Conservation (phyloP, 2,797 vertebrate species). For the Brachymystax lenok region DNA sequence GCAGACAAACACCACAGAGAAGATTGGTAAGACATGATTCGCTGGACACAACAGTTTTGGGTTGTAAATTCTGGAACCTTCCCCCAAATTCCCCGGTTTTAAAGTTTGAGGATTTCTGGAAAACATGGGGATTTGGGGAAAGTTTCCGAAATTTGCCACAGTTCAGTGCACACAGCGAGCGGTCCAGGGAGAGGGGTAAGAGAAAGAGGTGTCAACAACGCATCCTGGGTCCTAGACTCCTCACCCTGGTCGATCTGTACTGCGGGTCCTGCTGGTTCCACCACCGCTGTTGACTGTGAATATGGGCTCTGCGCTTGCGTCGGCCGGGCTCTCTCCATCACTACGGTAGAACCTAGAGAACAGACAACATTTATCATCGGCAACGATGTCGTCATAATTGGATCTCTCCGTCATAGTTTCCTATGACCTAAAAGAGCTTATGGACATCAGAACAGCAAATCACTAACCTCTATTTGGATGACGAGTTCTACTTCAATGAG, state of each 20-base stretch:
- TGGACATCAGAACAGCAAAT: no score
- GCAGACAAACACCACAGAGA: constrained; percentile 54
- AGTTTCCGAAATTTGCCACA: neutral
- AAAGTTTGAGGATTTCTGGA: neutral
- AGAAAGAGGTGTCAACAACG: neutral
- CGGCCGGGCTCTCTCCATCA: constrained; percentile 89
- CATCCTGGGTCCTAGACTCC: constrained; percentile 9
- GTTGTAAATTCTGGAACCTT: neutral
- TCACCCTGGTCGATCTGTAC: constrained; percentile 83
- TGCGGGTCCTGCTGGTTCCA: constrained; percentile 82
- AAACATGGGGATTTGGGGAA: neutral
- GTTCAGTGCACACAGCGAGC: neutral
- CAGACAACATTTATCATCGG: constrained; percentile 19
- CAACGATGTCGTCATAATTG: constrained; percentile 35
- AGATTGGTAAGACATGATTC: neutral
- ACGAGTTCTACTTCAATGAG: no score
- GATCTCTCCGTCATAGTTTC: neutral
- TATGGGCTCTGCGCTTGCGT: constrained; percentile 88
- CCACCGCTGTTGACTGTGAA: constrained; percentile 84
- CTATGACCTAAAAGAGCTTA: no score
- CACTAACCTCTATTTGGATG: no score
- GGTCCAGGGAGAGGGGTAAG: neutral
- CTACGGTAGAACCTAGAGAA: constrained; percentile 88
- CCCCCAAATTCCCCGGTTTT: no score
- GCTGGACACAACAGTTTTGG: neutral